Evolutionary conservation across 2,113 vertebrate species (phyloP).

Genomic region (Barnardius zonarius): DNA sequence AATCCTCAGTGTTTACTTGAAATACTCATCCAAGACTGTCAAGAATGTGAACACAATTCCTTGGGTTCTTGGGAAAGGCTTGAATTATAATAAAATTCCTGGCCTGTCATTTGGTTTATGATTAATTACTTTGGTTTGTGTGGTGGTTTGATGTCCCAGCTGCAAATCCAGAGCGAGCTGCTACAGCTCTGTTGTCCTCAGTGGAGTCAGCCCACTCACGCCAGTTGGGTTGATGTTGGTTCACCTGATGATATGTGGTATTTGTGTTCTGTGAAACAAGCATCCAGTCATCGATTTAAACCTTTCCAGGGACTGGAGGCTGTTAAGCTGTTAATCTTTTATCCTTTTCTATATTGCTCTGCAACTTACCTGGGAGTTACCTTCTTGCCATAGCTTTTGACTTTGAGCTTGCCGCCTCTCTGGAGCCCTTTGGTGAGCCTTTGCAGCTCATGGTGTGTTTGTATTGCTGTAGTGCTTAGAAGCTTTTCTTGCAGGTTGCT

Average conservation of each 20-base stretch:
- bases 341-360: background rate
- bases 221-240: background rate
- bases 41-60: background rate
- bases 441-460: background rate
- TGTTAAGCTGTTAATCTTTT: background rate
- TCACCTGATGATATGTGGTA: background rate
- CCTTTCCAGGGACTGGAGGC: background rate
- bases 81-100: background rate
- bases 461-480: background rate
- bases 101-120: background rate
- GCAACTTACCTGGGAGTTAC: background rate
- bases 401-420: background rate
- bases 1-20: background rate
- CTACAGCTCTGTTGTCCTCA: background rate
- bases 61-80: background rate
- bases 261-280: slow-evolving; percentile 23
- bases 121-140: background rate
- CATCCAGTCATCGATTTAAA: background rate
- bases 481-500: background rate
- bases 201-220: background rate
- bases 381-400: background rate
- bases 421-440: background rate
- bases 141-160: background rate
- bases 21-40: background rate
- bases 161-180: background rate